Evolutionary conservation across 2,888 invertebrate species (phyloP), one percentile per base, ranked within the genome.

Genomic region (Barypeithes pellucidus): DNA sequence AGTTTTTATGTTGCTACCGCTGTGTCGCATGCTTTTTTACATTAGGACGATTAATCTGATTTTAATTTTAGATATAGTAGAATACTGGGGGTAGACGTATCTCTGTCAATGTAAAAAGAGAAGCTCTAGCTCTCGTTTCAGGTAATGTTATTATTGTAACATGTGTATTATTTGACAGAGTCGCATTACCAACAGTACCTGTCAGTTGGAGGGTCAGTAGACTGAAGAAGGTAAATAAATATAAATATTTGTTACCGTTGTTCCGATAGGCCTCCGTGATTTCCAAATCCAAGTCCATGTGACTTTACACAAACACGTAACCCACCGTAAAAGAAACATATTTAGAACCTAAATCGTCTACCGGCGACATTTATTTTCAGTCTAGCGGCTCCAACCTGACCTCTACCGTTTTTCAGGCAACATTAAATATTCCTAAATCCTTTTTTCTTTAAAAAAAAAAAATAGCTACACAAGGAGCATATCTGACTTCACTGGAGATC

Each of bases 401-500:
- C 36, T 36, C 9, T 11, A 36, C 39, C 1, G 1, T 39, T 39
- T n/a, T 39, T 39, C 4, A 1, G 12, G 12, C 39, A 12, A 12
- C 3, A 12, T 12, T 36, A 39, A 4, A 39, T n/a, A 36, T 39
- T n/a, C 39, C n/a, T n/a, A 39, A n/a, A 39, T n/a, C 9, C 12
- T 36, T 8, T n/a, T 43, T 16, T 33, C 33, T 57, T 57, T 3
- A 14, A 2, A 7, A 24, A 16, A 29, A 16, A 33, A 36, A 61
- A 39, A 54, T 41, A 72, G 72, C 66, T 22, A 52, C 67, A 5
- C 16, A 59, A 62, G 67, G 67, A 7, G 18, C 72, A 8, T 72
- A 74, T 47, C 72, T 88, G 83, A 88, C 89, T 36, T 87, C 89
- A 41, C 87, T 90, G 85, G 89, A 91, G 84, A 88, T 93, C 82